Base-by-base conservation (phyloP, 1,140 invertebrate species). In the Drosophila triauraria region DNA sequence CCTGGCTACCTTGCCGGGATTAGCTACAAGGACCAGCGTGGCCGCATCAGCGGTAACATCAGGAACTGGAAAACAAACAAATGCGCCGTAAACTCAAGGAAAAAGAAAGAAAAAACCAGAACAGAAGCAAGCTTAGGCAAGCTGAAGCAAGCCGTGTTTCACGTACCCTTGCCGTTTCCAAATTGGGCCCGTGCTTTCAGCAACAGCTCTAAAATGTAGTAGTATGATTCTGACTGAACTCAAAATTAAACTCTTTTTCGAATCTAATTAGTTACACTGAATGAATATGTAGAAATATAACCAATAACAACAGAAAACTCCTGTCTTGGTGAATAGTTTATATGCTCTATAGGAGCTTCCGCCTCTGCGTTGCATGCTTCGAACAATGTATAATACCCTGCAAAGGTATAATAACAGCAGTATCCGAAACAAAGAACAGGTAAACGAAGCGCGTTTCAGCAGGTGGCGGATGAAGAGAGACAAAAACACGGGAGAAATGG, bases 1-100 rank as follows among this genome's bases (percentile, higher is more conserved):
- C 40, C 67, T 64, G 75, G 40, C 47, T 10, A 25, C 27, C 25
- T 30, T 13, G 60, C 12, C 40, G 42, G 46, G 63, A 77, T 54
- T 63, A 64, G 50, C 30, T 25, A n/a, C 47, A 46, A 48, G 69
- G 56, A 62, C 53, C 65, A 40, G 64, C 58, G 50, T 47, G 68
- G 53, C 20, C 25, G 35, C 69, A 76, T 77, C 65, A 75, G 48
- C 43, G 56, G 59, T 64, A 77, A 60, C 56, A 82, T 63, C 82
- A 67, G 56, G 64, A 60, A 80, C 80, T 75, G 69, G 56, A 80
- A 77, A 81, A 86, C 82, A 82, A 82, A 82, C 81, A 82, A 68
- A 75, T 65, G 51, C 64, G 59, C 80, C 43, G 61, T 64, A 74
- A 88, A 83, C 75, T 69, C 59, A 70, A 56, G 57, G 25, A 60